Evolutionary conservation across 2,888 invertebrate species (phyloP).

Genomic region (Acrobasis repandana): DNA sequence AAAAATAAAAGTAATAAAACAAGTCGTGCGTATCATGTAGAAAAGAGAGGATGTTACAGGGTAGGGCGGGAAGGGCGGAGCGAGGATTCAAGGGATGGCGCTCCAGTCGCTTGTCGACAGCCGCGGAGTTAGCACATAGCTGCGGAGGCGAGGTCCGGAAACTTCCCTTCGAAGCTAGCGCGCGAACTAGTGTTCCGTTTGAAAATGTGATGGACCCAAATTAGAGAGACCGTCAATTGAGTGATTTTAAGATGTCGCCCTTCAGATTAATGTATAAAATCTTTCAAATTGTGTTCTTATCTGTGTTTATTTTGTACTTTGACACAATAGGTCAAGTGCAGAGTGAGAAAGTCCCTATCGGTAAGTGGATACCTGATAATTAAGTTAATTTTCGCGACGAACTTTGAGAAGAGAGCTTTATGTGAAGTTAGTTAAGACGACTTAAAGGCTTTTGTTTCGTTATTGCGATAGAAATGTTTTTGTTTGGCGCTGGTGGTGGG

Average conservation of each 20-base stretch:
- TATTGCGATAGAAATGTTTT: constrained; percentile 1
- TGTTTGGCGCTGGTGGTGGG: not conserved
- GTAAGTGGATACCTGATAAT: constrained; percentile 45
- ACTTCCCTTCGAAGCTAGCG: constrained; percentile 38
- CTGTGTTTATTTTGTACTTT: constrained; percentile 50
- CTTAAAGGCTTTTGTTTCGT: constrained; percentile 13
- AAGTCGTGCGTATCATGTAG: constrained; percentile 68
- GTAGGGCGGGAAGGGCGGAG: constrained; percentile 55
- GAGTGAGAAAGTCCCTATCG: constrained; percentile 55
- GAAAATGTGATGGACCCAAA: constrained; percentile 45
- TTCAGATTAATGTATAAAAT: constrained; percentile 47
- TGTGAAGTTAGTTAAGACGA: constrained; percentile 4
- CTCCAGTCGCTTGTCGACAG: constrained; percentile 60
- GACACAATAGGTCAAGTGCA: constrained; percentile 40
- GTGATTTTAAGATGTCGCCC: constrained; percentile 41
- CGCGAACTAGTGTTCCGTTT: constrained; percentile 34
- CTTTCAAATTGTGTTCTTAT: constrained; percentile 49
- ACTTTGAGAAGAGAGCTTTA: constrained; percentile 3
- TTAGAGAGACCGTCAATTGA: constrained; percentile 17
- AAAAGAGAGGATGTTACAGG: constrained; percentile 54
- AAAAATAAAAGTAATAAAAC: constrained; percentile 78
- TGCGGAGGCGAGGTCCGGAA: constrained; percentile 25
- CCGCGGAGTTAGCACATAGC: constrained; percentile 36
- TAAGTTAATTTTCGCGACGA: constrained; percentile 16
- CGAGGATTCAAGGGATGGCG: constrained; percentile 38